These are phyloP conservation scores for Ips nitidus DNA, from an alignment of 1,140 invertebrate genomes.

Conservation along the genomic window DNA sequence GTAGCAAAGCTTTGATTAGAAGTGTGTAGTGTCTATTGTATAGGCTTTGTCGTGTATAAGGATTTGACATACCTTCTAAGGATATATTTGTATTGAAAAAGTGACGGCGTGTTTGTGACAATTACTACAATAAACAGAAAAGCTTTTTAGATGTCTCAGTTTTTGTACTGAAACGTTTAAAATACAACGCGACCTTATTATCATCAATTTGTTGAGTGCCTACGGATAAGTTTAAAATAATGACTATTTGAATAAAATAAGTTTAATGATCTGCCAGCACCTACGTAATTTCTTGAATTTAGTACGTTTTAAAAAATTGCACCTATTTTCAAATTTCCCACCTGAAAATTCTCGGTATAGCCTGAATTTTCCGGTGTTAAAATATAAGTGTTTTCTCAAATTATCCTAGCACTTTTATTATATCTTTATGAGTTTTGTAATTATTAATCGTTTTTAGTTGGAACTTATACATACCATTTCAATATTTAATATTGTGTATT, in stretches of 20 bases:
- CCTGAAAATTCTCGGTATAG: too few relatives aligned
- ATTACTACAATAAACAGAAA: not conserved
- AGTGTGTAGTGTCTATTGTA: constrained; percentile 7
- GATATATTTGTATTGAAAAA: not conserved
- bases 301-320: too few relatives aligned
- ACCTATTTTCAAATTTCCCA: too few relatives aligned
- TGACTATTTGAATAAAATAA: constrained; percentile 24
- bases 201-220: constrained; percentile 51
- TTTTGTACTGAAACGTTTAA: constrained; percentile 11
- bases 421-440: not conserved
- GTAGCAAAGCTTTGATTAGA: constrained; percentile 13
- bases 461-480: constrained; percentile 29
- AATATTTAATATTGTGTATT: constrained; percentile 30
- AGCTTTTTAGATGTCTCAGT: not conserved
- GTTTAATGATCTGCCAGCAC: constrained; percentile 23
- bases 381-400: too few relatives aligned
- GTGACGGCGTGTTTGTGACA: not conserved
- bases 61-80: constrained; percentile 41
- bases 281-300: too few relatives aligned
- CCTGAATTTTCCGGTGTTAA: too few relatives aligned
- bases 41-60: constrained; percentile 30
- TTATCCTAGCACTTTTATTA: too few relatives aligned
- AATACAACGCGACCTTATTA: constrained; percentile 38
- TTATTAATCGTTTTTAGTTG: constrained; percentile 14
- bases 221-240: constrained; percentile 44